Evolutionary conservation across 2,888 invertebrate species (phyloP).

Genomic region (Achlya flavicornis): DNA sequence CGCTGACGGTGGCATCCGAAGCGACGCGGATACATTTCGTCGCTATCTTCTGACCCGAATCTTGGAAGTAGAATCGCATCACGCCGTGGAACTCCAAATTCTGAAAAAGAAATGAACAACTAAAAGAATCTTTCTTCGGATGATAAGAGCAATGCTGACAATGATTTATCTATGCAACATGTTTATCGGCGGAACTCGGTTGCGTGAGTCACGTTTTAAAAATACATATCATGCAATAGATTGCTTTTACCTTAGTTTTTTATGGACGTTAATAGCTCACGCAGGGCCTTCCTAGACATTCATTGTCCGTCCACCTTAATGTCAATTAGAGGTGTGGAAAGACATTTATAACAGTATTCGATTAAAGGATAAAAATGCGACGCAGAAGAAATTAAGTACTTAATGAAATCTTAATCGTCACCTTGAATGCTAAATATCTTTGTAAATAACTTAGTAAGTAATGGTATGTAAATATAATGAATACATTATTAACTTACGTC

Average conservation of each 20-base stretch:
- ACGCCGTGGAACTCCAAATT: slow-evolving; percentile 99
- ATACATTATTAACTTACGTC: not conserved
- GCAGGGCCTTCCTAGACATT: not conserved
- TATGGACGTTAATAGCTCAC: slow-evolving; percentile 4
- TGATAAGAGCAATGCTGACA: slow-evolving; percentile 12
- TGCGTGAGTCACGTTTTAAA: slow-evolving; percentile 25
- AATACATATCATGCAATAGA: slow-evolving; percentile 6
- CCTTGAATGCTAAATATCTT: not conserved
- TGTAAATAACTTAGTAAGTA: not conserved
- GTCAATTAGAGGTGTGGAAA: not conserved
- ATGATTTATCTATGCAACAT: slow-evolving; percentile 14
- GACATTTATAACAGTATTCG: not conserved
- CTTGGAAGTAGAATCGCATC: slow-evolving; percentile 99
- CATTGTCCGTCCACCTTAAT: not conserved
- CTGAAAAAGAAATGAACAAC: slow-evolving; percentile 80
- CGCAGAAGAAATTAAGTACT: not conserved
- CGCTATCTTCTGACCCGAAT: slow-evolving; percentile 98
- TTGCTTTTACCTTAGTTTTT: slow-evolving; percentile 8
- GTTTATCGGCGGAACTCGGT: slow-evolving; percentile 25
- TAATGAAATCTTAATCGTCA: not conserved
- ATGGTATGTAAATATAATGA: slow-evolving; percentile 10
- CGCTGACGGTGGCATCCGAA: slow-evolving; percentile 97
- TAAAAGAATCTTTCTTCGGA: slow-evolving; percentile 9
- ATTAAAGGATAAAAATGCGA: not conserved
- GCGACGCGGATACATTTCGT: slow-evolving; percentile 99